Base-by-base conservation (phyloP, 2,888 invertebrate genomes). In the Allophyes oxyacanthae region DNA sequence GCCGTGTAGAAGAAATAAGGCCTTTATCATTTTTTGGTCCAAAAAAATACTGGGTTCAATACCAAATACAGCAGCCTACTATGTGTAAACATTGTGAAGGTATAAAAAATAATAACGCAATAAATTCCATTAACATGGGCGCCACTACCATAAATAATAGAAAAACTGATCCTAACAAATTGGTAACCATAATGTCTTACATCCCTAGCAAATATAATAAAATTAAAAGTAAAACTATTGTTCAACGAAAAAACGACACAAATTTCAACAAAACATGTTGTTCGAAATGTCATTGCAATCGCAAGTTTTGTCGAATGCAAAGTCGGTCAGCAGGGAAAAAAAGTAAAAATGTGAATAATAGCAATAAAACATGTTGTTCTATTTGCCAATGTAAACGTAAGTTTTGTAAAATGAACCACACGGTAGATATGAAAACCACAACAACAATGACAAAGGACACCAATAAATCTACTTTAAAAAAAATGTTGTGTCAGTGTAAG, bases 171-270 rank as follows among this genome's bases (percentile, higher is more conserved):
- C n/a, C 13, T 20, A 9, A 11, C 10, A 14, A 56, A 33, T 11
- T 48, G 6, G 42, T 64, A 8, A 44, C 53, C 6, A 40, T 46
- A 10, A 52, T 58, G 49, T 30, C 49, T 10, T 48, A 46, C n/a
- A 28, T 32, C 25, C 14, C 51, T n/a, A 69, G 46, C 32, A 85
- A 80, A 68, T 85, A 78, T 63, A 70, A 79, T 54, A 82, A 72
- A 67, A 28, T 8, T 28, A 28, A 28, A 28, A 28, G 7, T 6
- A 28, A 28, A 28, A 28, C 6, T 6, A 1, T 25, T 6, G 25
- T 6, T 28, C 28, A 28, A 6, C 1, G 6, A 8, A 71, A 68
- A 46, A 33, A 52, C 20, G 82, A 81, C 56, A 25, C 13, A 14
- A 13, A 10, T 11, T 14, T 7, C 2, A 4, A 20, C 34, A 1